These are phyloP conservation scores for Pachycephus smyrnensis DNA, from an alignment of 2,888 invertebrate genomes.

Conservation along the genomic window DNA sequence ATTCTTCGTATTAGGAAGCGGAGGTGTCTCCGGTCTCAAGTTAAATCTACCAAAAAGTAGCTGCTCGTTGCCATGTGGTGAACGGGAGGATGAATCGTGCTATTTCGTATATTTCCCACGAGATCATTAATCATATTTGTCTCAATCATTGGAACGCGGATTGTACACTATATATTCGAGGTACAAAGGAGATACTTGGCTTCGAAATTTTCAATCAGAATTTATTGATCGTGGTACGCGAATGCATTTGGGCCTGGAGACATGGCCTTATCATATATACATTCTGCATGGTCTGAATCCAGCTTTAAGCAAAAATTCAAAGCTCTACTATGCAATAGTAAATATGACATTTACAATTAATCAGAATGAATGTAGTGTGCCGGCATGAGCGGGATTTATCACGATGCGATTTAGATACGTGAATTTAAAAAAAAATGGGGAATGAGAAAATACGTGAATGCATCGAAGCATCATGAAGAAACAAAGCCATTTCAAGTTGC, in stretches of 20 bases:
- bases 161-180: background rate
- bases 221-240: background rate
- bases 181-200: background rate
- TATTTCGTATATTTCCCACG: background rate
- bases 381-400: slow-evolving; percentile 9
- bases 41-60: slow-evolving; percentile 3
- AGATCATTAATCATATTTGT: background rate
- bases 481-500: slow-evolving; percentile 9
- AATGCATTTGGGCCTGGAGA: slow-evolving; percentile 6
- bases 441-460: slow-evolving; percentile 6
- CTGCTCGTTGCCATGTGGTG: background rate
- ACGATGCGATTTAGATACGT: slow-evolving; percentile 17
- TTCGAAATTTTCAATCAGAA: background rate
- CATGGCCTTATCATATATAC: slow-evolving; percentile 34
- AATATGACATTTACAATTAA: slow-evolving; percentile 42
- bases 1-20: slow-evolving; percentile 19
- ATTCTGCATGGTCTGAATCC: slow-evolving; percentile 39
- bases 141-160: background rate
- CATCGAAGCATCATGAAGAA: background rate
- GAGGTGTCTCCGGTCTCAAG: slow-evolving; percentile 11
- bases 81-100: background rate
- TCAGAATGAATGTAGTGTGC: slow-evolving; percentile 17
- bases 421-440: slow-evolving; percentile 16
- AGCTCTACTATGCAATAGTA: slow-evolving; percentile 34
- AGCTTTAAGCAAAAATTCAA: slow-evolving; percentile 30